Conservation (phyloP, 2,797 vertebrate genomes). For the Siniperca obscura region DNA sequence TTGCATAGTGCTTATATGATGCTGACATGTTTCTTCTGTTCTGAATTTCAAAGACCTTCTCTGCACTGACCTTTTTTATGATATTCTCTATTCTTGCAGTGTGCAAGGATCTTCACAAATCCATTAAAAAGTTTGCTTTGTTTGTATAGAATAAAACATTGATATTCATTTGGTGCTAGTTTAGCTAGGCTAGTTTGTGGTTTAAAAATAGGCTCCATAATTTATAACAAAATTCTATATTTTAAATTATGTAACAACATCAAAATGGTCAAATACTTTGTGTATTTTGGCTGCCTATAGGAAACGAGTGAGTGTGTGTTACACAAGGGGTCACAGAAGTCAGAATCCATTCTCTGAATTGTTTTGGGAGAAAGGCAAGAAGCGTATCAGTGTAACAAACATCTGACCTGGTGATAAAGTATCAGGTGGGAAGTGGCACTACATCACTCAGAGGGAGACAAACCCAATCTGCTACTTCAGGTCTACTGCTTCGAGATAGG, state of each 20-base stretch:
- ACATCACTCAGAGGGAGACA: constrained; percentile 72
- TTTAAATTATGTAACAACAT: neutral
- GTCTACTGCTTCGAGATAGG: constrained; percentile 51
- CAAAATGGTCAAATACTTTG: neutral
- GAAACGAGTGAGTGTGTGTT: neutral
- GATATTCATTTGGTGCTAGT: neutral
- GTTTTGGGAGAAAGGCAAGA: constrained; percentile 48
- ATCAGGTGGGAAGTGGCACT: constrained; percentile 68
- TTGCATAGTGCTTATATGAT: neutral
- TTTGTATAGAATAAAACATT: neutral
- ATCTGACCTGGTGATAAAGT: constrained; percentile 71
- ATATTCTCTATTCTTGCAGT: neutral
- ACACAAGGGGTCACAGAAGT: constrained; percentile 24
- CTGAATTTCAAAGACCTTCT: neutral
- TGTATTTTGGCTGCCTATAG: neutral
- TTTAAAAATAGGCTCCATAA: neutral
- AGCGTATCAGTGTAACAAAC: constrained; percentile 48
- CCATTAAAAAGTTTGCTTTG: neutral
- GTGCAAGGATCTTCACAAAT: neutral
- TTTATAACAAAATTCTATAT: neutral
- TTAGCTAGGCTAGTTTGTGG: neutral
- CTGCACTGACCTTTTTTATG: neutral
- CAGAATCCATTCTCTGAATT: constrained; percentile 40
- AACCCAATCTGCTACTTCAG: constrained; percentile 74
- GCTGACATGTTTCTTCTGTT: neutral